Conservation (phyloP, 2,113 vertebrate species). For the Colinus virginianus region DNA sequence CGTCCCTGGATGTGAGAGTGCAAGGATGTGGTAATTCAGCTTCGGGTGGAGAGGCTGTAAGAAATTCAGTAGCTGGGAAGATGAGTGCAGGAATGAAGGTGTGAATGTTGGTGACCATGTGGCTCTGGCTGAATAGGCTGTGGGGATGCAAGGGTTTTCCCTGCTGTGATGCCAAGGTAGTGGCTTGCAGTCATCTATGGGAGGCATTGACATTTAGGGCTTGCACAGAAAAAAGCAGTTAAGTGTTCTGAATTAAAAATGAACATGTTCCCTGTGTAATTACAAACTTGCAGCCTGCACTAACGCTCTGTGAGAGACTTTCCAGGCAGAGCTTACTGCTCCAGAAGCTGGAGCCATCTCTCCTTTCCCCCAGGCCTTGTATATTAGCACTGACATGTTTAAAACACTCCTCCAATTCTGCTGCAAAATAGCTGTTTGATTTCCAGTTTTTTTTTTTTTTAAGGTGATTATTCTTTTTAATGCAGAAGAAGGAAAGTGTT, state of each 20-base stretch:
- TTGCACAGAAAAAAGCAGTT: not conserved
- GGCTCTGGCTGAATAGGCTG: not conserved
- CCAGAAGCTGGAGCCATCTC: not conserved
- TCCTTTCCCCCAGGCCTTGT: not conserved
- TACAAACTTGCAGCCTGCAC: not conserved
- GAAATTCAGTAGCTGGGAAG: not conserved
- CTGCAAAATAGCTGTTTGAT: constrained; percentile 32
- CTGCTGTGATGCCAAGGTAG: not conserved
- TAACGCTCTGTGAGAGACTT: constrained; percentile 37
- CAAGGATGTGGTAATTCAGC: not conserved
- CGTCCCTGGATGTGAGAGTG: not conserved
- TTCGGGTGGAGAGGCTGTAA: not conserved
- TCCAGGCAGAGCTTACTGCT: constrained; percentile 11
- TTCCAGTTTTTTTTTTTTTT: not conserved
- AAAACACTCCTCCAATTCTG: constrained; percentile 15
- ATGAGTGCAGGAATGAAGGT: not conserved
- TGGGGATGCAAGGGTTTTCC: not conserved
- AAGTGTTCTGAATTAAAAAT: constrained; percentile 60
- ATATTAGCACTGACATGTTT: constrained; percentile 22
- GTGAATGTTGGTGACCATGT: not conserved
- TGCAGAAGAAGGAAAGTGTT: not conserved
- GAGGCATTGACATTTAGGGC: not conserved
- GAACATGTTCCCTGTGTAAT: constrained; percentile 24
- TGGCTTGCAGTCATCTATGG: not conserved
- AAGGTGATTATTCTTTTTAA: constrained; percentile 43